These are phyloP conservation scores for Zaprionus ghesquierei DNA, from an alignment of 1,140 invertebrate genomes.

Conservation along the genomic window DNA sequence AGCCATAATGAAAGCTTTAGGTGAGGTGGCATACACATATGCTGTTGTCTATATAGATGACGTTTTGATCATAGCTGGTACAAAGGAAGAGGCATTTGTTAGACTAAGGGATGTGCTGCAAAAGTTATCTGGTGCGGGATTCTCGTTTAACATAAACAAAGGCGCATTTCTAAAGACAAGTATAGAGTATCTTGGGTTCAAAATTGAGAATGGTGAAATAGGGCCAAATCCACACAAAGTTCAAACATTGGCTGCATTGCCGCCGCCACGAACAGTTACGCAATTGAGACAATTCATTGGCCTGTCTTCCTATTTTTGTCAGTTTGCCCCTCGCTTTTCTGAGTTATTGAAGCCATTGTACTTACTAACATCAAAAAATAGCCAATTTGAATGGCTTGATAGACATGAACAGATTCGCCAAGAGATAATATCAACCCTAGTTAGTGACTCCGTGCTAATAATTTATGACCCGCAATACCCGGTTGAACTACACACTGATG, in stretches of 20 bases:
- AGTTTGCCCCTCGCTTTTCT: too few species aligned
- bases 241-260: conserved; percentile 25
- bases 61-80: conserved; percentile 4
- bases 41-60: conserved; percentile 15
- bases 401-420: conserved; percentile 2
- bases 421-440: conserved; percentile 3
- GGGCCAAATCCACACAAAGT: conserved; percentile 45
- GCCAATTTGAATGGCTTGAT: not conserved
- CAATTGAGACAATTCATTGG: conserved; percentile 31
- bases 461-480: conserved; percentile 11
- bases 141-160: conserved; percentile 5
- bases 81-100: not conserved
- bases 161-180: conserved; percentile 9
- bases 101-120: conserved; percentile 1
- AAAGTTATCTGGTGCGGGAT: not conserved
- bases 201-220: conserved; percentile 39
- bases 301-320: too few species aligned
- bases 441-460: not conserved
- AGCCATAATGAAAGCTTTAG: not conserved
- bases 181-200: too few species aligned
- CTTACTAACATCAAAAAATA: not conserved
- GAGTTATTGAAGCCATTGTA: conserved; percentile 24
- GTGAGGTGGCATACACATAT: conserved; percentile 1
- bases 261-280: not conserved
- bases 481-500: not conserved